These are phyloP conservation scores for Corythaeola cristata DNA, from an alignment of 2,113 vertebrate genomes.

Conservation along the genomic window DNA sequence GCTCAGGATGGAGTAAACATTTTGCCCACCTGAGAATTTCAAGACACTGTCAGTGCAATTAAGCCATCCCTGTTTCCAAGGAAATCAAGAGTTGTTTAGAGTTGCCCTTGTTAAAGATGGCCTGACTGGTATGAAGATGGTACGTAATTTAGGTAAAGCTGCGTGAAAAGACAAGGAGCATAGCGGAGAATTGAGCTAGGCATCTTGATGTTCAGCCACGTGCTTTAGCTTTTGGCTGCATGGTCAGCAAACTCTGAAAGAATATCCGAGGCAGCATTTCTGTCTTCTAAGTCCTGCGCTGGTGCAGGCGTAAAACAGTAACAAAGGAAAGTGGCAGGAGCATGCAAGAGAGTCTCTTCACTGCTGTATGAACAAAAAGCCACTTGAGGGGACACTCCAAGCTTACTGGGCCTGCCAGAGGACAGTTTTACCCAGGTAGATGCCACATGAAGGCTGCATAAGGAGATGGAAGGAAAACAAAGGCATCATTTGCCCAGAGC, in stretches of 20 bases:
- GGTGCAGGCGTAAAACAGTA: background rate
- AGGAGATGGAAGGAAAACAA: background rate
- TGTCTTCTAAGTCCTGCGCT: background rate
- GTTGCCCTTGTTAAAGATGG: background rate
- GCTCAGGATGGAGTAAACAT: background rate
- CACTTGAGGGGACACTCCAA: background rate
- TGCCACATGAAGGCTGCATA: background rate
- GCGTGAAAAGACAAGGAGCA: background rate
- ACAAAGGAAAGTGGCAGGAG: background rate
- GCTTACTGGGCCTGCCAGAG: background rate
- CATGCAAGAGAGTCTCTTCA: background rate
- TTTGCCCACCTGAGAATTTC: background rate
- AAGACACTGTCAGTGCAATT: background rate
- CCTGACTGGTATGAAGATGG: background rate
- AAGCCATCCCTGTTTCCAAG: background rate
- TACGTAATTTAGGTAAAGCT: background rate
- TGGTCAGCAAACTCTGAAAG: background rate
- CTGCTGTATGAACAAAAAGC: background rate
- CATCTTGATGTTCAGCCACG: background rate
- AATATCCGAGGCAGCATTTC: background rate
- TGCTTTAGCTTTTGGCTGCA: background rate
- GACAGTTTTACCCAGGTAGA: background rate
- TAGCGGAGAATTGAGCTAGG: background rate
- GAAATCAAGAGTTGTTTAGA: background rate
- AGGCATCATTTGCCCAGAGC: background rate